These are phyloP conservation scores for Acanthacorydalis orientalis DNA, from an alignment of 2,888 invertebrate genomes.

Conservation along the genomic window DNA sequence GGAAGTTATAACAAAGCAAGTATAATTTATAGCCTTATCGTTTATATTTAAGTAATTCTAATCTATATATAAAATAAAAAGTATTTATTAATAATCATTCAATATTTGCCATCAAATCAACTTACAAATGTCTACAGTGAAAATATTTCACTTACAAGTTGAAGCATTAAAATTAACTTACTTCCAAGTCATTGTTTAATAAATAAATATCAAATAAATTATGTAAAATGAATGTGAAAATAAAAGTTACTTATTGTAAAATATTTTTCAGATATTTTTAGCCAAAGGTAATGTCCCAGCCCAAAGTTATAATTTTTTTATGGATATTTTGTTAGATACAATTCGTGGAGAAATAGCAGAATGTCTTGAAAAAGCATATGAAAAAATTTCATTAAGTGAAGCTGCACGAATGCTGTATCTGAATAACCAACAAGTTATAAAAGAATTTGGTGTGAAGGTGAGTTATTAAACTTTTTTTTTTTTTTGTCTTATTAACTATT, in stretches of 20 bases:
- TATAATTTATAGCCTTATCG: conserved; percentile 4
- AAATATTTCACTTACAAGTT: too few relatives aligned
- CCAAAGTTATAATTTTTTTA: conserved; percentile 88
- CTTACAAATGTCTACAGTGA: too few relatives aligned
- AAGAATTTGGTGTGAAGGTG: conserved; percentile 65
- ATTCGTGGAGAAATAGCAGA: conserved; percentile 92
- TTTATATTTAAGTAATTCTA: too few relatives aligned
- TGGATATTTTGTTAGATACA: conserved; percentile 88
- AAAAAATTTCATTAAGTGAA: conserved; percentile 70
- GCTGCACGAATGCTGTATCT: conserved; percentile 82
- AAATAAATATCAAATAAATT: too few relatives aligned
- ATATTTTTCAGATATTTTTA: conserved; percentile 47
- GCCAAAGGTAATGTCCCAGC: conserved; percentile 94
- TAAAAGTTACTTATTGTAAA: conserved; percentile 1
- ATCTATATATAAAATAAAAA: too few relatives aligned
- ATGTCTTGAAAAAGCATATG: conserved; percentile 93
- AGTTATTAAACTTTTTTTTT: conserved; percentile 8
- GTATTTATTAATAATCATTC: too few relatives aligned
- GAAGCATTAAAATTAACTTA: too few relatives aligned
- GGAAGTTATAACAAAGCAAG: conserved; percentile 91
- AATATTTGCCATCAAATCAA: too few relatives aligned
- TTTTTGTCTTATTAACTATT: background rate
- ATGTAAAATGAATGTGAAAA: too few relatives aligned
- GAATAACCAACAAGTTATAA: conserved; percentile 55
- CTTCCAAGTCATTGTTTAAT: too few relatives aligned